Evolutionary conservation across 1,140 invertebrate genomes (phyloP).

Genomic region (Colletes gigas): DNA sequence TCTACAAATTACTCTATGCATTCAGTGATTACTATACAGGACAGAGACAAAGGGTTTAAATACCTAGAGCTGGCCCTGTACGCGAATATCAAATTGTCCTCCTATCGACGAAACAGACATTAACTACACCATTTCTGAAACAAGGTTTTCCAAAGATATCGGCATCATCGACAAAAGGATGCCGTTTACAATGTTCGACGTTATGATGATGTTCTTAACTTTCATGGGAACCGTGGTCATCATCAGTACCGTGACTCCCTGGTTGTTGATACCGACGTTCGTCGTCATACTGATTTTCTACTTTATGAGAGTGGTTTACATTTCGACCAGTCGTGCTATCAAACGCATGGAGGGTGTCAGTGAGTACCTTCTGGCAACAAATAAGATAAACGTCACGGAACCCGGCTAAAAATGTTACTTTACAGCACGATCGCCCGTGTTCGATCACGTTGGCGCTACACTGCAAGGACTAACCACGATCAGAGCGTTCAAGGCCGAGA

Average conservation of each 20-base stretch:
- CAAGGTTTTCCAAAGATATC: constrained; percentile 91
- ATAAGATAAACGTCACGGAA: neutral
- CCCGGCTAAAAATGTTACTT: constrained; percentile 29
- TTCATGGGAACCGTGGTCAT: constrained; percentile 89
- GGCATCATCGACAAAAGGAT: constrained; percentile 92
- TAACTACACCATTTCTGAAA: neutral
- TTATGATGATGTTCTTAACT: constrained; percentile 86
- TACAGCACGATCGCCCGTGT: constrained; percentile 88
- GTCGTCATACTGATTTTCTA: constrained; percentile 88
- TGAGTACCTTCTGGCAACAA: constrained; percentile 81
- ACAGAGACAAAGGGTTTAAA: neutral
- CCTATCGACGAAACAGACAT: neutral
- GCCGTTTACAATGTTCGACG: constrained; percentile 88
- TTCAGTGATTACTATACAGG: neutral
- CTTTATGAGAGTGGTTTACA: constrained; percentile 88
- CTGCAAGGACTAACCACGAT: constrained; percentile 87
- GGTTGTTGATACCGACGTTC: constrained; percentile 87
- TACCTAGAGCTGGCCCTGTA: neutral
- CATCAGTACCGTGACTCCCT: constrained; percentile 88
- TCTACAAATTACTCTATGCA: no score
- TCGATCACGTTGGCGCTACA: constrained; percentile 86
- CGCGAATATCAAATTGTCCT: neutral
- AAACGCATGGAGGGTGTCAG: constrained; percentile 94
- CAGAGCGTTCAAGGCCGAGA: constrained; percentile 83
- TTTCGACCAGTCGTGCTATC: constrained; percentile 90